These are phyloP conservation scores for Hirtodrosophila confusa DNA, from an alignment of 2,888 invertebrate species.

Conservation along the genomic window DNA sequence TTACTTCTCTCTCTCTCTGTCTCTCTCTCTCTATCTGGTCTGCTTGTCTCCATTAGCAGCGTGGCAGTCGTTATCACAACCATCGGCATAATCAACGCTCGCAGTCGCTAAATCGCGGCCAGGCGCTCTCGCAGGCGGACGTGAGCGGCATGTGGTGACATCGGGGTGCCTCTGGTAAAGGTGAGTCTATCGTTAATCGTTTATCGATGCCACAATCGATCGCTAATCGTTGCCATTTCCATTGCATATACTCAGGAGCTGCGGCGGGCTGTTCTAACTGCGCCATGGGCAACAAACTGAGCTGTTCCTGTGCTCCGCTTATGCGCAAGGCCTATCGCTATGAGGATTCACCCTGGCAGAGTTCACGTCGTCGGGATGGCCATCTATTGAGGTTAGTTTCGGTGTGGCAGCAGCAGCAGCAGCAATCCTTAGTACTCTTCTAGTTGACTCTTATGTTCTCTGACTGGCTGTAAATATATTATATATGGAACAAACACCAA, in stretches of 20 bases:
- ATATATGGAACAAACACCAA: constrained; percentile 19
- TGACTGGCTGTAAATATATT: constrained; percentile 38
- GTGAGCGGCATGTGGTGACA: constrained; percentile 91
- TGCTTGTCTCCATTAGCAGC: constrained; percentile 66
- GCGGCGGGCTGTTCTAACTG: constrained; percentile 85
- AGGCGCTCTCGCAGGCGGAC: constrained; percentile 88
- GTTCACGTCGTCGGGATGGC: constrained; percentile 92
- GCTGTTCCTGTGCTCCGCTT: constrained; percentile 98
- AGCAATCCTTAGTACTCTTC: constrained; percentile 15
- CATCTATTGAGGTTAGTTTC: constrained; percentile 91
- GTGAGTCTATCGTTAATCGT: constrained; percentile 29
- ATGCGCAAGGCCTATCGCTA: constrained; percentile 98
- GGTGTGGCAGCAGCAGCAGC: not conserved
- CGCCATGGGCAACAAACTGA: constrained; percentile 98
- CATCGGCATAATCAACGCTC: constrained; percentile 89
- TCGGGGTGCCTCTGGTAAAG: constrained; percentile 89
- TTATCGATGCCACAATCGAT: not conserved
- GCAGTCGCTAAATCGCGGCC: constrained; percentile 91
- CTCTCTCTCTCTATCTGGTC: constrained; percentile 2
- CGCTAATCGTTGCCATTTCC: not conserved
- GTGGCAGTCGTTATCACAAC: constrained; percentile 87
- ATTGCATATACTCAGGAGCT: constrained; percentile 73
- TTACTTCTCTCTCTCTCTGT: not conserved
- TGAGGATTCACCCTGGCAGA: constrained; percentile 98
- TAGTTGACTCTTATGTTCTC: constrained; percentile 43